Conservation (phyloP, 2,797 vertebrate species). For the Emydoidea blandingii region DNA sequence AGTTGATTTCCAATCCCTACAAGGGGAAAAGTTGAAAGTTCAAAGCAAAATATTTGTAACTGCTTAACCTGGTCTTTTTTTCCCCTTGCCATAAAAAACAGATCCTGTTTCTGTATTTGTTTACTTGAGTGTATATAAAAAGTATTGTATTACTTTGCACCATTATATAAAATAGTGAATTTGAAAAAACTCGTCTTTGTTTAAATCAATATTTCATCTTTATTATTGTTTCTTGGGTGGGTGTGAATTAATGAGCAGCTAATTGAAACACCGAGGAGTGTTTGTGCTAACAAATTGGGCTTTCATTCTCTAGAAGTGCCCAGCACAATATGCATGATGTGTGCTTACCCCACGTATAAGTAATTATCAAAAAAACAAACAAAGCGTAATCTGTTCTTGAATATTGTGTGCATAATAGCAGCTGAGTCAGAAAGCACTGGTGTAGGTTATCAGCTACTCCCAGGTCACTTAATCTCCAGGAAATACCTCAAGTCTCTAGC, state of each 20-base stretch:
- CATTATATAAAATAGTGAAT: neutral
- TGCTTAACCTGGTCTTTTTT: neutral
- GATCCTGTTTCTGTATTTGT: neutral
- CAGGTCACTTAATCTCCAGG: neutral
- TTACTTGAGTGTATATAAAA: neutral
- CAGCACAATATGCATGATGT: neutral
- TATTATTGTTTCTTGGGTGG: neutral
- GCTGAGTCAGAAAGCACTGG: neutral
- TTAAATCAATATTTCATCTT: neutral
- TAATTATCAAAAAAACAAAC: neutral
- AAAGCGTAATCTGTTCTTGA: neutral
- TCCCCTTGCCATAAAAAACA: neutral
- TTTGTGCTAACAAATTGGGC: neutral
- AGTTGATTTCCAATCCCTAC: neutral
- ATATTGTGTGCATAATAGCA: neutral
- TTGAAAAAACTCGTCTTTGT: neutral
- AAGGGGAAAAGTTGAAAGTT: neutral
- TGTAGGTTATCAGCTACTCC: neutral
- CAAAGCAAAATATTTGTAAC: neutral
- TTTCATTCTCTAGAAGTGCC: neutral
- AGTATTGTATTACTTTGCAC: neutral
- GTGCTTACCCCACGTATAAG: neutral
- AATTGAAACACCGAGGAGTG: neutral
- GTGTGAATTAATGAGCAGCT: neutral
- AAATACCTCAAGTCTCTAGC: neutral